These are phyloP conservation scores for Harpagus bidentatus DNA, from an alignment of 2,113 vertebrate genomes.

Conservation along the genomic window DNA sequence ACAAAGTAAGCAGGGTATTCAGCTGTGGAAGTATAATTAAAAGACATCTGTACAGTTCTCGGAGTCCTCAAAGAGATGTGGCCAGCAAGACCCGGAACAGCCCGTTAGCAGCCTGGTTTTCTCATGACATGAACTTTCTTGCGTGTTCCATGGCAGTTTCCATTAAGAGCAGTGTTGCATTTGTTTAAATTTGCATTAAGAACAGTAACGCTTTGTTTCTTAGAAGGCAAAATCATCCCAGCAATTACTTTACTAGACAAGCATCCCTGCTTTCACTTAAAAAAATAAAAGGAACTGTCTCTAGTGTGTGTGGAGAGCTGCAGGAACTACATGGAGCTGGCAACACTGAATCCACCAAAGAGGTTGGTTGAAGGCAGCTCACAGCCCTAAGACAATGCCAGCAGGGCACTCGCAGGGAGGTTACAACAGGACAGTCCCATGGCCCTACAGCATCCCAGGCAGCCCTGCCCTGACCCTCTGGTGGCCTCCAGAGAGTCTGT, in stretches of 20 bases:
- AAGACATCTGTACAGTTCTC: not conserved
- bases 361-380: not conserved
- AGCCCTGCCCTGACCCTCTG: not conserved
- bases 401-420: not conserved
- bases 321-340: not conserved
- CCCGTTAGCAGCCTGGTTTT: not conserved
- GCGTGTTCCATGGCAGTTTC: not conserved
- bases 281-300: not conserved
- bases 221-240: not conserved
- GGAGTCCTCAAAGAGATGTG: not conserved
- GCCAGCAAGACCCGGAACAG: not conserved
- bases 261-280: not conserved
- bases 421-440: not conserved
- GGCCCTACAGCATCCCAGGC: not conserved
- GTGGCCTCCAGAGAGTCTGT: not conserved
- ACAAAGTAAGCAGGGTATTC: not conserved
- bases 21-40: not conserved
- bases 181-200: slow-evolving; percentile 35
- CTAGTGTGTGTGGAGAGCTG: not conserved
- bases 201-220: slow-evolving; percentile 15
- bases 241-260: not conserved
- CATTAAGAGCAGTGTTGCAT: not conserved
- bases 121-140: not conserved
- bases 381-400: not conserved
- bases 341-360: not conserved